Evolutionary conservation across 2,797 vertebrate genomes (phyloP), one percentile per base, ranked within the genome.

Genomic region (Pterois miles): DNA sequence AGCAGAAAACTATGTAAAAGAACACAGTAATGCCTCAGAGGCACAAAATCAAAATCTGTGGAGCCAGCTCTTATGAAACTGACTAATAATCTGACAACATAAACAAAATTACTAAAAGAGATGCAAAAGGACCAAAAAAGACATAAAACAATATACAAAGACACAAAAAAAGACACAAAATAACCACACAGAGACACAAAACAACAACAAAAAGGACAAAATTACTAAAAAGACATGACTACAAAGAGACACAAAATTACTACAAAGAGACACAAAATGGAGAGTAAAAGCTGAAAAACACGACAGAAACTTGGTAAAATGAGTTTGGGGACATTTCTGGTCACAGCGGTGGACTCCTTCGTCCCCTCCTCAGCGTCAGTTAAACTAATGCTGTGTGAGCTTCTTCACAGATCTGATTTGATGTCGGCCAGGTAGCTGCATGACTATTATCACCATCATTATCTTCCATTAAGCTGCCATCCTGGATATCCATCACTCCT

Each of bases 381-480:
- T 13, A 36, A 43, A 63, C 31, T 25, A 20, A 18, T 31, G 40
- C 4, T 29, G 13, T 13, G 20, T 34, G 38, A 58, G 10, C 16
- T n/a, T 66, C 8, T 8, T 46, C 18, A 20, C 62, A 33, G 23
- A n/a, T 0, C 0, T 13, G 18, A 16, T 58, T 52, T 64, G 34
- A 59, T 48, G 40, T 48, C 8, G 1, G 48, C 4, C 29, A 59
- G 23, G 69, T 53, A 20, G 33, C 36, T 10, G 52, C 34, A 22
- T 23, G 22, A 57, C 59, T 12, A 2, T 64, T 23, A 56, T 58
- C 60, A 36, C 27, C 71, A 52, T 76, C 43, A 77, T 66, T 34
- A 14, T 60, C 48, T 57, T 64, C 50, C 48, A 78, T 73, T 76
- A 73, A 71, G 12, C 65, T 65, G 82, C 80, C 53, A 14, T 62